Percentiles rank a stretch among this genome's conserved stretches.
Conservation (phyloP, 1,140 invertebrate species). For the Neodiprion pinetum region DNA sequence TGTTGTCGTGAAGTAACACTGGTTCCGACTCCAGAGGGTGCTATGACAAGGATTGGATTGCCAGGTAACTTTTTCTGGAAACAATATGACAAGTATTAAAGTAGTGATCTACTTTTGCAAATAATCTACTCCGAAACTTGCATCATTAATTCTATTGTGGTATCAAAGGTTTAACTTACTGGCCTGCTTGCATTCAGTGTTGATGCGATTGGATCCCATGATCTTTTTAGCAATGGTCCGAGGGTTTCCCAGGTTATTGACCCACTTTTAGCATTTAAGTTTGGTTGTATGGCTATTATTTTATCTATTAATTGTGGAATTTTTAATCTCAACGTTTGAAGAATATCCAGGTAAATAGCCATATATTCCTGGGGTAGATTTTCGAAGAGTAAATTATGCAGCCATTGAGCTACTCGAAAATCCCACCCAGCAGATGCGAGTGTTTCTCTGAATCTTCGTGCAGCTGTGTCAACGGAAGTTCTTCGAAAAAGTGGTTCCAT, state of each 20-base stretch:
- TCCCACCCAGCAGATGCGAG: slow-evolving; percentile 76
- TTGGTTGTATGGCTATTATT: slow-evolving; percentile 68
- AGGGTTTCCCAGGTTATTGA: slow-evolving; percentile 67
- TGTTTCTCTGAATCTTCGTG: slow-evolving; percentile 71
- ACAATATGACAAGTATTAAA: neutral
- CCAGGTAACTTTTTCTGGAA: slow-evolving; percentile 74
- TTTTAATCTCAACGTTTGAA: slow-evolving; percentile 79
- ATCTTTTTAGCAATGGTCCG: slow-evolving; percentile 72
- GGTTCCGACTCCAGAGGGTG: slow-evolving; percentile 64
- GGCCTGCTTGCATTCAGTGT: slow-evolving; percentile 66
- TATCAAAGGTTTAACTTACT: slow-evolving; percentile 54
- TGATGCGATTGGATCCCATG: slow-evolving; percentile 77
- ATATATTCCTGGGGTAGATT: slow-evolving; percentile 73
- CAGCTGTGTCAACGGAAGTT: slow-evolving; percentile 74
- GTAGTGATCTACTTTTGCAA: slow-evolving; percentile 20
- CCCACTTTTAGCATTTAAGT: slow-evolving; percentile 53
- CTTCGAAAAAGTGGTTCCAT: slow-evolving; percentile 74
- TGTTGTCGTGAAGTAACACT: slow-evolving; percentile 66
- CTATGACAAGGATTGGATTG: slow-evolving; percentile 75
- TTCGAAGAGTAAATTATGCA: slow-evolving; percentile 78
- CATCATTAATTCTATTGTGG: neutral
- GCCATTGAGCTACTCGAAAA: slow-evolving; percentile 76
- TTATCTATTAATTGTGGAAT: slow-evolving; percentile 80
- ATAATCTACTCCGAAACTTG: slow-evolving; percentile 10
- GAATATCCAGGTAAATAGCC: slow-evolving; percentile 79